A percentile compares a stretch with the other conserved stretches of the same genome.
Conservation (phyloP, 2,797 vertebrate genomes). For the Echiichthys vipera region DNA sequence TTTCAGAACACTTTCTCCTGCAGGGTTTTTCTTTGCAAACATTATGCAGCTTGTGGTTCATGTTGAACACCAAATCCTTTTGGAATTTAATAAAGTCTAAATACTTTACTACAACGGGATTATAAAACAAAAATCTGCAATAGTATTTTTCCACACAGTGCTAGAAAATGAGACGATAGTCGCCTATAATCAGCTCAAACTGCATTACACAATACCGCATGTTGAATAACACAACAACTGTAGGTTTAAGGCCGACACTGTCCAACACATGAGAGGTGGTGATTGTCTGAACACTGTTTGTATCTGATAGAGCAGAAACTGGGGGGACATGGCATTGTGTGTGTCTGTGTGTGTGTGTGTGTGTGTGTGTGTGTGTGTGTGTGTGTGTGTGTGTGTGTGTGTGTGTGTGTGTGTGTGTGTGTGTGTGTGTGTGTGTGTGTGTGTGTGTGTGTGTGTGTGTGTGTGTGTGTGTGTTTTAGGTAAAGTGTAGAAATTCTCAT, state of each 20-base stretch:
- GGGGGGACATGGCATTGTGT: no score
- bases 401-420: no score
- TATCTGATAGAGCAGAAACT: not conserved
- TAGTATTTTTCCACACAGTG: slow-evolving; percentile 10
- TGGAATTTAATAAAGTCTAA: slow-evolving; percentile 38
- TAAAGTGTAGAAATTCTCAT: not conserved
- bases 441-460: no score
- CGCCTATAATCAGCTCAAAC: not conserved
- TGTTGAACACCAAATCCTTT: slow-evolving; percentile 24
- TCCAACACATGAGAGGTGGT: not conserved
- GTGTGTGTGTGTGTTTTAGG: not conserved
- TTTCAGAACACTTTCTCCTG: not conserved
- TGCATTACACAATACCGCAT: not conserved
- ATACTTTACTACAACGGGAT: slow-evolving; percentile 30
- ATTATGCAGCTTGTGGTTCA: not conserved
- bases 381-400: no score
- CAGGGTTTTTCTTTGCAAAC: not conserved
- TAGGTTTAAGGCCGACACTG: not conserved
- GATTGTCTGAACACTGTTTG: not conserved
- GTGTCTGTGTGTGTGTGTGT: not conserved
- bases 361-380: no score
- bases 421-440: no score
- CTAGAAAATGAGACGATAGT: not conserved
- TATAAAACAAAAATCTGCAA: slow-evolving; percentile 31
- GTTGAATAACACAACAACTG: not conserved